Conservation (phyloP, 2,888 invertebrate species). For the Agonopterix alstromeriana region DNA sequence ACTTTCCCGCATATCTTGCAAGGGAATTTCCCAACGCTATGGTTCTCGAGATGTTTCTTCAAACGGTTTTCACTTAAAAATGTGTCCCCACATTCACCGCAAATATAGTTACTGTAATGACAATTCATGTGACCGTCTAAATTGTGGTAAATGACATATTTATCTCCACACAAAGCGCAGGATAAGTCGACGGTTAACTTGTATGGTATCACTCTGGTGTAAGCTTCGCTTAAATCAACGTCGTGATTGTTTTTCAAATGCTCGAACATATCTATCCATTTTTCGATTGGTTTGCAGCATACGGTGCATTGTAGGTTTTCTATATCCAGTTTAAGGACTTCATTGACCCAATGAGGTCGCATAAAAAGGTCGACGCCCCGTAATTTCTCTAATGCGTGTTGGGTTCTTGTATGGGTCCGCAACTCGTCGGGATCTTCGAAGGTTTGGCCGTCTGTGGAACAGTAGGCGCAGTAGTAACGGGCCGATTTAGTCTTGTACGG, state of each 20-base stretch:
- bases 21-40: conserved; percentile 47
- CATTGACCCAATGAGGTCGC: conserved; percentile 40
- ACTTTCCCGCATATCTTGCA: conserved; percentile 63
- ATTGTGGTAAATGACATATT: conserved; percentile 27
- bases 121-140: conserved; percentile 54
- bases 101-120: conserved; percentile 50
- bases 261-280: conserved; percentile 43
- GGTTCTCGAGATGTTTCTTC: conserved; percentile 52
- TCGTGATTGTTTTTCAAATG: conserved; percentile 37
- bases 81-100: conserved; percentile 45
- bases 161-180: conserved; percentile 40
- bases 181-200: conserved; percentile 17
- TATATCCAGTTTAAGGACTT: conserved; percentile 46
- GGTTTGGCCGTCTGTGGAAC: conserved; percentile 21
- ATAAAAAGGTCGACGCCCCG: conserved; percentile 32
- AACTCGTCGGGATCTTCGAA: conserved; percentile 37
- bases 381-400: conserved; percentile 25
- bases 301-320: conserved; percentile 32
- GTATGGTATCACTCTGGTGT: conserved; percentile 41
- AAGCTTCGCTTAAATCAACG: conserved; percentile 29
- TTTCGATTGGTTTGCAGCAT: conserved; percentile 21
- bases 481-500: conserved; percentile 39
- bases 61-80: conserved; percentile 31
- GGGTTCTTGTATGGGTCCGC: conserved; percentile 27
- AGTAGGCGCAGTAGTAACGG: conserved; percentile 41